phyloP scores from a whole-genome alignment of 1,140 invertebrate species.

The Antheraea pernyi region DNA sequence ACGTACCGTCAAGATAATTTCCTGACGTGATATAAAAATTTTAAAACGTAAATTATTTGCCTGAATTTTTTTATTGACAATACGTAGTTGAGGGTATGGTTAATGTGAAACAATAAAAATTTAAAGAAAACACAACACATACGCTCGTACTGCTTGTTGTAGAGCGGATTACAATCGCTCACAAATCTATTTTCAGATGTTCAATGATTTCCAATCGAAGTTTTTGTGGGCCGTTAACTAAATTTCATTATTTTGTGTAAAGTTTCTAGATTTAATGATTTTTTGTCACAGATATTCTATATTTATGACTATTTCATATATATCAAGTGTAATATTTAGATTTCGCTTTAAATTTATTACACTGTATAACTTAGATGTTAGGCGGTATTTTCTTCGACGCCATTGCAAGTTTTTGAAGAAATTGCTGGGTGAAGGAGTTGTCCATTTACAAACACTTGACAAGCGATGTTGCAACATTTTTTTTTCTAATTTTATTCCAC shows the following conservation, averaged over 20 bases:
- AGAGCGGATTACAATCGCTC: neutral
- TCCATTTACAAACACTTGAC: too few relatives aligned
- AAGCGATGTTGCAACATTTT: too few relatives aligned
- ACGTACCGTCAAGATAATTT: neutral
- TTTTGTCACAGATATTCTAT: too few relatives aligned
- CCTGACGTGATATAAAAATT: slow-evolving; percentile 10
- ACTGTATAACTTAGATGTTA: too few relatives aligned
- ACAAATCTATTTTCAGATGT: neutral
- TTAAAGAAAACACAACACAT: neutral
- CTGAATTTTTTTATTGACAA: neutral
- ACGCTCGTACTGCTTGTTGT: neutral
- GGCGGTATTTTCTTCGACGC: too few relatives aligned
- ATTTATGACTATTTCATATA: too few relatives aligned
- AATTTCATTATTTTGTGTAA: neutral
- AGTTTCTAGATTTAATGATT: neutral
- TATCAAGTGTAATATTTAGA: too few relatives aligned
- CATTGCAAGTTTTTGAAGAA: too few relatives aligned
- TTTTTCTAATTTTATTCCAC: too few relatives aligned
- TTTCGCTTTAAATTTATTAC: too few relatives aligned
- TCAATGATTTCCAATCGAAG: neutral
- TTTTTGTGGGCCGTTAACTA: neutral
- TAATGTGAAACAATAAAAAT: neutral
- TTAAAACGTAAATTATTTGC: neutral
- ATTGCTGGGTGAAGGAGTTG: too few relatives aligned
- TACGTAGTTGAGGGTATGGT: neutral